These are phyloP conservation scores for Alethe castanea DNA, from an alignment of 2,113 vertebrate genomes.

Conservation along the genomic window DNA sequence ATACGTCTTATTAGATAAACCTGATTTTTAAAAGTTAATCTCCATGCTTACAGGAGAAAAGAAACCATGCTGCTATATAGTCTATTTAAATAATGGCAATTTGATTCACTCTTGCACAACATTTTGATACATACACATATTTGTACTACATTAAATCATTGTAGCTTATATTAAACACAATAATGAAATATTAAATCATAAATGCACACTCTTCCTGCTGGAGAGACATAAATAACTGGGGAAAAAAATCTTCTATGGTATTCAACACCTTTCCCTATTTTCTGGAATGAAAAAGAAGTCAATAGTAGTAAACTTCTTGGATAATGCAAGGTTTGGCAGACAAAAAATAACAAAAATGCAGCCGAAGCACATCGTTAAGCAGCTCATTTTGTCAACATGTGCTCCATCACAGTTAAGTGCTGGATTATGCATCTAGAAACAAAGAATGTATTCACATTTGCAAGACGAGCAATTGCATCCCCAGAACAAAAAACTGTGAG, in stretches of 20 bases:
- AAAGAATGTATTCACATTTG: constrained; percentile 3
- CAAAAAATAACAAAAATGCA: constrained; percentile 16
- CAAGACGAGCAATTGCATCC: neutral
- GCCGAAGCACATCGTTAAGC: neutral
- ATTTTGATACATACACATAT: neutral
- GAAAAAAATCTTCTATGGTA: neutral
- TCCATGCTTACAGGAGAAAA: neutral
- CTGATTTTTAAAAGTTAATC: neutral
- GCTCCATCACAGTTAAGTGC: constrained; percentile 35
- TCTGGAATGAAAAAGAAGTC: constrained; percentile 26
- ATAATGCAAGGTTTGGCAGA: constrained; percentile 24
- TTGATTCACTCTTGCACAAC: neutral
- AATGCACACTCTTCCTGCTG: neutral
- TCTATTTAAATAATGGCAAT: neutral
- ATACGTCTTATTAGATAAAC: neutral
- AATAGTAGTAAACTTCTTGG: constrained; percentile 12
- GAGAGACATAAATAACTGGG: neutral
- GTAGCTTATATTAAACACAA: neutral
- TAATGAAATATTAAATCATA: neutral
- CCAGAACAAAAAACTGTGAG: neutral
- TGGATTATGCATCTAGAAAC: constrained; percentile 22
- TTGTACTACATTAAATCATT: neutral
- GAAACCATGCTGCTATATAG: neutral
- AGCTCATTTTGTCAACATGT: constrained; percentile 18
- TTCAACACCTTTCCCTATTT: neutral